These are phyloP conservation scores for Anisognathus igniventris DNA, from an alignment of 2,797 vertebrate genomes.

Conservation along the genomic window DNA sequence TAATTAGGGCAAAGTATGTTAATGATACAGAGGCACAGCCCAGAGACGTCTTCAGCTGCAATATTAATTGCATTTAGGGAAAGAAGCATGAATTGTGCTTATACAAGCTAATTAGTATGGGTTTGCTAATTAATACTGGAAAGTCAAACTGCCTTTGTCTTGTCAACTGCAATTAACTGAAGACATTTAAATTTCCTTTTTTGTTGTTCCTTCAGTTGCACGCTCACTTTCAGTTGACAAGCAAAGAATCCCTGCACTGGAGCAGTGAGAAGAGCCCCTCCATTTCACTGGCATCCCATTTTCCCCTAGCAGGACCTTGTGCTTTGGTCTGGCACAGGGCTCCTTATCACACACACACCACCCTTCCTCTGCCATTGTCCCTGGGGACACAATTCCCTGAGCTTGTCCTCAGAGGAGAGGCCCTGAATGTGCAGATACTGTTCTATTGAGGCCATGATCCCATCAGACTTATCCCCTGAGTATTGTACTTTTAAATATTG, in stretches of 20 bases:
- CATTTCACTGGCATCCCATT: not conserved
- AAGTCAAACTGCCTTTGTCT: constrained; percentile 74
- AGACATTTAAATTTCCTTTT: constrained; percentile 38
- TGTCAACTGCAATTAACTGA: constrained; percentile 71
- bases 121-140: constrained; percentile 77
- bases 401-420: not conserved
- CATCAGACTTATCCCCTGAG: not conserved
- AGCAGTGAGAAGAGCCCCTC: not conserved
- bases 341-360: not conserved
- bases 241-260: not conserved
- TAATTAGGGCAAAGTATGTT: constrained; percentile 72
- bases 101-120: constrained; percentile 74
- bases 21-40: constrained; percentile 54
- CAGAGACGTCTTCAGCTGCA: constrained; percentile 56
- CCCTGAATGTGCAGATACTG: not conserved
- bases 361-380: not conserved
- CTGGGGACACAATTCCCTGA: not conserved
- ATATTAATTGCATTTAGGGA: constrained; percentile 72
- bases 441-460: not conserved
- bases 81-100: constrained; percentile 69
- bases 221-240: not conserved
- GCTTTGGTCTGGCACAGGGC: not conserved
- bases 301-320: not conserved
- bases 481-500: not conserved
- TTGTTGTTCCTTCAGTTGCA: not conserved